Conservation (phyloP, 2,888 invertebrate genomes). For the Sminthurides aquaticus region DNA sequence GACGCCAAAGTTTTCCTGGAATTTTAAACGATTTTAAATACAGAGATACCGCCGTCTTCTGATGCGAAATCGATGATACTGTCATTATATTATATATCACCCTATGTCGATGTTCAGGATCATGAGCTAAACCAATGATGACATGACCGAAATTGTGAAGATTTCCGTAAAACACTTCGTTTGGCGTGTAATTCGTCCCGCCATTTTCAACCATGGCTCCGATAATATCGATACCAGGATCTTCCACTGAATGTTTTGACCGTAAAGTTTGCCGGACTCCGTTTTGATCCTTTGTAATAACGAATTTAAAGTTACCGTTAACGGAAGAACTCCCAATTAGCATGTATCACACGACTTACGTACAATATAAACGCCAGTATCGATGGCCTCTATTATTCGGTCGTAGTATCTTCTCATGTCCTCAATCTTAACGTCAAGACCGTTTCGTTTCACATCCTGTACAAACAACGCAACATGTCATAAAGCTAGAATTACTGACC, state of each 20-base stretch:
- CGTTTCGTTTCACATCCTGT: background rate
- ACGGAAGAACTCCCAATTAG: too few species aligned
- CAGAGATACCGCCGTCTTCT: background rate
- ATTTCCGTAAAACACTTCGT: slow-evolving; percentile 53
- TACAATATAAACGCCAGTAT: slow-evolving; percentile 50
- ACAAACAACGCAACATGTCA: background rate
- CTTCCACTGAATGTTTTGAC: too few species aligned
- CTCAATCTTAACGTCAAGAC: slow-evolving; percentile 43
- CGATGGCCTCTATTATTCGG: slow-evolving; percentile 63
- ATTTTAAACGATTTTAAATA: slow-evolving; percentile 1
- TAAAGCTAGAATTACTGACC: too few species aligned
- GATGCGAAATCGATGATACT: slow-evolving; percentile 46
- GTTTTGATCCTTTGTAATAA: background rate
- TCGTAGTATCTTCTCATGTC: slow-evolving; percentile 69
- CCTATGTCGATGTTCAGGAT: slow-evolving; percentile 68
- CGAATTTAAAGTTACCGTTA: too few species aligned
- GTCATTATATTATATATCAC: too few species aligned
- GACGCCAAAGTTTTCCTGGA: slow-evolving; percentile 67
- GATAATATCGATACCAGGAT: slow-evolving; percentile 68
- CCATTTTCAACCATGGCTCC: slow-evolving; percentile 78
- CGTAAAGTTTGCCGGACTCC: background rate
- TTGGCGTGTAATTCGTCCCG: slow-evolving; percentile 53
- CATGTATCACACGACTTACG: too few species aligned
- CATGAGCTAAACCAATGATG: slow-evolving; percentile 67
- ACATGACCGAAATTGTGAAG: slow-evolving; percentile 77